Base-by-base conservation (phyloP, 2,888 invertebrate species). In the Drosophila hamatofila region DNA sequence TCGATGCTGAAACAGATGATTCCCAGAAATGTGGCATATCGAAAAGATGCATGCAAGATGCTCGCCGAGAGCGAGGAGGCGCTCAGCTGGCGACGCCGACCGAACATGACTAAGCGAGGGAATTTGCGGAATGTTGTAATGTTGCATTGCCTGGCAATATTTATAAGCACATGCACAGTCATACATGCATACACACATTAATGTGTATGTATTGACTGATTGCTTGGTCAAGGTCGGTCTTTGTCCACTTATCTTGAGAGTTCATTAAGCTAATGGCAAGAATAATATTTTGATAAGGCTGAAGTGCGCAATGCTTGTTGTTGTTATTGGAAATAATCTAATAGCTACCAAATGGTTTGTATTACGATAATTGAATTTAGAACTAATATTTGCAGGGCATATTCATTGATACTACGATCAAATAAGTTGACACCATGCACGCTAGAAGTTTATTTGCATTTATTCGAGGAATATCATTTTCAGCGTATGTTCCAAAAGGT, bases 81-180 rank as follows among this genome's bases (percentile, higher is more conserved):
- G 54, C 69, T 65, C 49, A 72, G 35, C 58, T 55, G 58, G 18
- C 62, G 73, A 0, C 49, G 69, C 37, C 54, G 37, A 21, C 61
- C 59, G 46, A 81, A 72, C 84, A 84, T 84, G 83, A 80, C 89
- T 87, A 70, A 62, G 60, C 52, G 46, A 23, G 39, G 55, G 12
- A 69, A 62, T 9, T 41, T 18, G 6, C 12, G 55, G 39, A 59
- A 56, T 68, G 51, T 57, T 35, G 58, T 37, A 27, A 9, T 21
- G 11, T 39, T 21, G 37, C 55, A 16, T 27, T 62, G 18, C 35
- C 37, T 18, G 39, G 18, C 48, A 62, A 62, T 71, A 79, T 60
- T 64, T 76, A 63, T 76, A 76, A 60, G 56, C 61, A 44, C 21
- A 39, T 37, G 21, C 27, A 18, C 23, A 54, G 8, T 21, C 61